Percentiles rank a stretch among this genome's conserved stretches.
Conservation (phyloP, 2,888 invertebrate genomes). For the Oasisia sp. region DNA sequence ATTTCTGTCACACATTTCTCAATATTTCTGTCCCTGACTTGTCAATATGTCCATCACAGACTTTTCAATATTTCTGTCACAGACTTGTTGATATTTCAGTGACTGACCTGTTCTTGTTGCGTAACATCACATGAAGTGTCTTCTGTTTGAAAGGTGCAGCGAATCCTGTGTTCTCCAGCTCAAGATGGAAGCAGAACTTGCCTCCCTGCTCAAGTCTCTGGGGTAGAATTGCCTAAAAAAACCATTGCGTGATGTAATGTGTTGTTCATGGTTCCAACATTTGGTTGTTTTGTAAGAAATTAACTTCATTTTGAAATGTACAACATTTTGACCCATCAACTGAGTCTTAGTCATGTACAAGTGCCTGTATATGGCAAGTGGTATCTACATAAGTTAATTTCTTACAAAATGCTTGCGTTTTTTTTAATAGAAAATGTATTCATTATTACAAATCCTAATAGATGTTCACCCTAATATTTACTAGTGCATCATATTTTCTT, state of each 20-base stretch:
- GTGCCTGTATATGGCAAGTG: no score
- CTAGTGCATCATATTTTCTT: no score
- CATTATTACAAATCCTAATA: no score
- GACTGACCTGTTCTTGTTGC: background rate
- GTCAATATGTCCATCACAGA: background rate
- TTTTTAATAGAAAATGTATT: no score
- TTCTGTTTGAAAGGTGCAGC: constrained; percentile 36
- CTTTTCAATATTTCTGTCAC: background rate
- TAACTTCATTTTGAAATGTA: no score
- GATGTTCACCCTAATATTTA: no score
- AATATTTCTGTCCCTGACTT: constrained; percentile 2
- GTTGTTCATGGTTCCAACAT: background rate
- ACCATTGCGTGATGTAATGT: background rate
- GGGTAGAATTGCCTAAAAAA: constrained; percentile 24
- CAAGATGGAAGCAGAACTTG: constrained; percentile 31
- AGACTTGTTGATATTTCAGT: background rate
- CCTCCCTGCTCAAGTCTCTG: background rate
- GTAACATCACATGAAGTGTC: constrained; percentile 26
- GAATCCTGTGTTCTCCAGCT: constrained; percentile 36
- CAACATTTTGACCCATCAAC: no score
- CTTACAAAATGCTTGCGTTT: no score
- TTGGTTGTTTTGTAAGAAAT: no score
- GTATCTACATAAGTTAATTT: no score
- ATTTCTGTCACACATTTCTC: background rate
- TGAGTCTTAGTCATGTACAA: no score